Evolutionary conservation across 2,797 vertebrate species (phyloP), one percentile per base, ranked within the genome.

Genomic region (Hippopotamyrus pictus): DNA sequence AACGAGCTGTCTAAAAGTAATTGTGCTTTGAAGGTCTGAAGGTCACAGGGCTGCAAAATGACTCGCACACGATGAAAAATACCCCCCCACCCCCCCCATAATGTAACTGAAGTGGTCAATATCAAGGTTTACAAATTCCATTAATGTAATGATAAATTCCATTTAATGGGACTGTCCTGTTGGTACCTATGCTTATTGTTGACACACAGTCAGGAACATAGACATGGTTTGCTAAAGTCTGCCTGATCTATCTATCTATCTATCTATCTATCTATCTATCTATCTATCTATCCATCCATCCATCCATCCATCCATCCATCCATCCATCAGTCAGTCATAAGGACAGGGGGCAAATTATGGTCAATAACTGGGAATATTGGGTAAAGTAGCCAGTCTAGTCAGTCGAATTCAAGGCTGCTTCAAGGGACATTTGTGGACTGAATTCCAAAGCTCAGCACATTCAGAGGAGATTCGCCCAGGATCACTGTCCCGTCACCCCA

Each of bases 1-100:
- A n/a, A 79, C 7, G 17, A 79, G 73, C 37, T 79, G 73, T 44
- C 73, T 79, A n/a, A 79, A 44, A 37, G 9, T 44, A n/a, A 79
- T 79, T n/a, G 73, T 79, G 41, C 73, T 79, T 44, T 79, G 73
- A 79, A 79, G 73, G 73, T n/a, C 73, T 79, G 73, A 79, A 79
- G 73, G 73, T 79, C 37, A 44, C 41, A 8, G 17, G 73, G 17
- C 37, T 79, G 73, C 33, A 44, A 76, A 76, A 76, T 44, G 33
- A 76, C 14, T 76, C 2, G 17, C 37, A 17, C 69, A 19, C 17
- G 17, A 79, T 79, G 37, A 79, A 41, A 76, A 79, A 4, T 33
- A 29, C 1, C 12, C 33, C 33, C 14, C 29, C 0, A n/a, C n/a
- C n/a, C 29, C 25, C 25, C 33, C 1, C 73, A 41, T 12, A 7